Evolutionary conservation across 1,140 invertebrate species (phyloP), one percentile per base, ranked within the genome.

Genomic region (Bombus soroeensis): DNA sequence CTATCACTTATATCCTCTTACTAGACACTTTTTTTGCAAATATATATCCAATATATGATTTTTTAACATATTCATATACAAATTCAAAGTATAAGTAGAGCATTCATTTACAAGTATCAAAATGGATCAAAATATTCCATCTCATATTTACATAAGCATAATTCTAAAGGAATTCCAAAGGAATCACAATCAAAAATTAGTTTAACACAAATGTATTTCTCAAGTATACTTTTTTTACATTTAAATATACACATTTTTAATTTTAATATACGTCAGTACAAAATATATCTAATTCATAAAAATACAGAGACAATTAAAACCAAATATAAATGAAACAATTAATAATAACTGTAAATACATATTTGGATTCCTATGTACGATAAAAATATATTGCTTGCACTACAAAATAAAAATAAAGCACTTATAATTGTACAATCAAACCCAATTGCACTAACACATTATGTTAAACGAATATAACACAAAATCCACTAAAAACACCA

Each of bases 331-430:
- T 43, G 10, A 68, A 66, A 10, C 28, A 74, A 37, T 25, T 39
- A 80, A 66, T 0, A 37, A 13, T 5, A 39, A 22, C 15, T 68
- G 47, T 34, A 47, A 62, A 41, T 86, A 47, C 22, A 75, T 28
- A 18, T n/a, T 25, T 57, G 53, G 1, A 25, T 70, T 32, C 18
- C 32, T 59, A 72, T 32, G 34, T n/a, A 64, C 12, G 8, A 13
- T 37, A 25, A 53, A 43, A 28, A 37, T 57, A 47, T 12, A 57
- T 32, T 15, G 9, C 22, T 74, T 37, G 10, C 25, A 76, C 10
- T 18, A 6, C 6, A 75, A 64, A 82, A 82, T 75, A 28, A 75
- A 66, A 75, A 82, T 75, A 22, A 75, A 66, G 25, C 37, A 76
- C 37, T 83, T 34, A 39, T 47, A 53, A 70, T 77, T 53, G 28